Conservation (phyloP, 2,888 invertebrate species). For the Heliconius ethilla region DNA sequence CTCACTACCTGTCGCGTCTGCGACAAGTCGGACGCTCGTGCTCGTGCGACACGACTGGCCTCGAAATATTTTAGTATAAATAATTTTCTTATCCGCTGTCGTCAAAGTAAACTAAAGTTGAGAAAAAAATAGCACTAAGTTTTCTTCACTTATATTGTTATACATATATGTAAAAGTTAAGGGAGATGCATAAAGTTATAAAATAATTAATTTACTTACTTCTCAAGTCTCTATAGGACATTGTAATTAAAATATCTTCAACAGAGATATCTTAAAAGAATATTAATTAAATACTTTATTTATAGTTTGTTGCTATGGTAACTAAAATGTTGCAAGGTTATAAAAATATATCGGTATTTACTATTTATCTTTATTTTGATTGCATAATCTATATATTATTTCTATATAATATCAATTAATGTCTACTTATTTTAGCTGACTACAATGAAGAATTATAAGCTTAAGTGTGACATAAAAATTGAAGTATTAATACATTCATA, state of each 20-base stretch:
- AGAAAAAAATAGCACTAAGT: not conserved
- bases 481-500: too few relatives aligned
- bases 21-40: not conserved
- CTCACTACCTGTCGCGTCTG: not conserved
- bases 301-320: constrained; percentile 53
- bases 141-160: not conserved
- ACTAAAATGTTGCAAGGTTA: constrained; percentile 40
- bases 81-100: not conserved
- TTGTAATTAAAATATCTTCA: constrained; percentile 51
- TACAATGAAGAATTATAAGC: too few relatives aligned
- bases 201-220: constrained; percentile 77
- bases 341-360: not conserved
- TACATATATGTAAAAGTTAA: too few relatives aligned
- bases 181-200: too few relatives aligned
- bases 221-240: constrained; percentile 88
- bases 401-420: too few relatives aligned
- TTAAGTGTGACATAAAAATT: too few relatives aligned
- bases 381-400: too few relatives aligned
- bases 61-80: not conserved
- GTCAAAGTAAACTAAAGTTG: not conserved
- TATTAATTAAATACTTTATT: not conserved
- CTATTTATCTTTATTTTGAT: not conserved
- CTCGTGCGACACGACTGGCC: not conserved
- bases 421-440: too few relatives aligned
- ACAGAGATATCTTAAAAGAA: not conserved